These are phyloP conservation scores for Meliscaeva auricollis DNA, from an alignment of 2,888 invertebrate genomes.

Conservation along the genomic window DNA sequence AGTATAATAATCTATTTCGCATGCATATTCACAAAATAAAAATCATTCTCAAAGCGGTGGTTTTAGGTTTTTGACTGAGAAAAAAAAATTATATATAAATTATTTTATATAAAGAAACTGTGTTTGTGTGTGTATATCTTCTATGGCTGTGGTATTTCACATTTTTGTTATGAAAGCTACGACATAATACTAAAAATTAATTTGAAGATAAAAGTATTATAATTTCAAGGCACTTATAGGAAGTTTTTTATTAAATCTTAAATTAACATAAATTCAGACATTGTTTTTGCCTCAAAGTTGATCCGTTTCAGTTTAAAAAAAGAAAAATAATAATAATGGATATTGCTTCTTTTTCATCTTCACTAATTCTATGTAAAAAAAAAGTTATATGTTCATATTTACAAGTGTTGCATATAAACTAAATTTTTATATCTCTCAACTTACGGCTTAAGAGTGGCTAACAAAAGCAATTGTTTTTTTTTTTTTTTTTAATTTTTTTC, in stretches of 20 bases:
- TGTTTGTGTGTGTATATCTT: slow-evolving; percentile 4
- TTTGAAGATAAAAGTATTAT: slow-evolving; percentile 45
- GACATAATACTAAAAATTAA: slow-evolving; percentile 61
- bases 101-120: slow-evolving; percentile 13
- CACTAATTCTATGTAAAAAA: slow-evolving; percentile 68
- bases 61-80: slow-evolving; percentile 22
- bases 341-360: slow-evolving; percentile 55
- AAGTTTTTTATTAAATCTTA: not conserved
- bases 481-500: not conserved
- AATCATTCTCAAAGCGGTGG: slow-evolving; percentile 55
- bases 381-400: slow-evolving; percentile 63
- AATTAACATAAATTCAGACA: slow-evolving; percentile 24
- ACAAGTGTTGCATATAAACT: slow-evolving; percentile 61
- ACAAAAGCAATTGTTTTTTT: slow-evolving; percentile 39
- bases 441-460: slow-evolving; percentile 54
- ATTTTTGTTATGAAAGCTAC: slow-evolving; percentile 44
- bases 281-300: slow-evolving; percentile 4
- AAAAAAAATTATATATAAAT: slow-evolving; percentile 16
- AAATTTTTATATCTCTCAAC: slow-evolving; percentile 46
- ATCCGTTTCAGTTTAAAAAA: slow-evolving; percentile 9
- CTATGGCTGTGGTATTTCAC: slow-evolving; percentile 57
- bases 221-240: slow-evolving; percentile 44
- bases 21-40: slow-evolving; percentile 37
- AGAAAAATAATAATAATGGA: too few relatives aligned
- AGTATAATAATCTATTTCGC: slow-evolving; percentile 14